Conservation (phyloP, 2,797 vertebrate species). For the Thaleichthys pacificus region DNA sequence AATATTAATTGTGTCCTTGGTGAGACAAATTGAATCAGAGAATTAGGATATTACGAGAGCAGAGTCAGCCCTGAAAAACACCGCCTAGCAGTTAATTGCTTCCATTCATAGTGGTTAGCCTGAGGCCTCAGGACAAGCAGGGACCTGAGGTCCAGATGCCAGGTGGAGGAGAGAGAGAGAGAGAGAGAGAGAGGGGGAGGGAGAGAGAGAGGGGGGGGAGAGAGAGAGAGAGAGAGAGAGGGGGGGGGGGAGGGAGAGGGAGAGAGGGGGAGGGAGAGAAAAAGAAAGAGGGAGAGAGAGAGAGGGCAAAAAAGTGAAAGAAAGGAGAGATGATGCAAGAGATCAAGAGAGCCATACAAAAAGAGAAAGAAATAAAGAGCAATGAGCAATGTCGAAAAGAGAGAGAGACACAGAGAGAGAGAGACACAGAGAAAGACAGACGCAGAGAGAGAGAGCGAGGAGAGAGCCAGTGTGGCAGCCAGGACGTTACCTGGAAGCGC, state of each 20-base stretch:
- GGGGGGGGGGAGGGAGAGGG: not conserved
- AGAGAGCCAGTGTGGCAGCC: not conserved
- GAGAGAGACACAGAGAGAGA: not conserved
- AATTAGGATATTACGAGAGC: not conserved
- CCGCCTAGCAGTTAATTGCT: not conserved
- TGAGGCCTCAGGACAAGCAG: conserved; percentile 31
- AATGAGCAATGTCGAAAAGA: not conserved
- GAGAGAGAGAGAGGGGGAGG: not conserved
- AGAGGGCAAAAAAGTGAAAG: not conserved
- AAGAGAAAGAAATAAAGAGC: too few species aligned
- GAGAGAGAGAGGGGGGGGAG: not conserved
- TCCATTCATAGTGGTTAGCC: conserved; percentile 17
- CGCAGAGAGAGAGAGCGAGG: not conserved
- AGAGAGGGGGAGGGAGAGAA: not conserved
- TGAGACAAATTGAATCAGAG: not conserved
- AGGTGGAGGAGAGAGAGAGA: not conserved
- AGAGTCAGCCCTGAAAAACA: conserved; percentile 5
- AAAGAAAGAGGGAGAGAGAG: not conserved
- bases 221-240: not conserved
- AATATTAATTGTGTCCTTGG: not conserved
- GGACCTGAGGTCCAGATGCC: conserved; percentile 33
- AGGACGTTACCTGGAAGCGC: conserved; percentile 84
- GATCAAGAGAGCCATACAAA: not conserved
- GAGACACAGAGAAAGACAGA: not conserved
- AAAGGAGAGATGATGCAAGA: not conserved